These are phyloP conservation scores for Drosophila dunni DNA, from an alignment of 1,140 invertebrate species.

Conservation along the genomic window DNA sequence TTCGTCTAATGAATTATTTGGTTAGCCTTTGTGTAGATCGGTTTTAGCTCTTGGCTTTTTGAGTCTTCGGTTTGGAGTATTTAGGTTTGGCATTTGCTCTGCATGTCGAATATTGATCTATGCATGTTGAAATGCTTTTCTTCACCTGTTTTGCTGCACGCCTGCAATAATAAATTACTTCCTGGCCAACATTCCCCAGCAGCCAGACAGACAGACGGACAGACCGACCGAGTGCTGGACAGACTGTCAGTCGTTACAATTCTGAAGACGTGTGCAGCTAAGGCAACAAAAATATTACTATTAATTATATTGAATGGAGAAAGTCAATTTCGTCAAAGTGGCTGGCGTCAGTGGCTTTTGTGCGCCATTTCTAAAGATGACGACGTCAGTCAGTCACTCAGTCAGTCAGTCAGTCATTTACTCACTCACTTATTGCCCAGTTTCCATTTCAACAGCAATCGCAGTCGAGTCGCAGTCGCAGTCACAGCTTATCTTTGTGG, in stretches of 20 bases:
- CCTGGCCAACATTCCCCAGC: slow-evolving; percentile 52
- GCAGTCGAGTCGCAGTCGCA: slow-evolving; percentile 8
- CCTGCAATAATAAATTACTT: slow-evolving; percentile 80
- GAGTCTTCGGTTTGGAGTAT: too few species aligned
- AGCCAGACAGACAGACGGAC: slow-evolving; percentile 9
- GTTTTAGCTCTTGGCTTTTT: slow-evolving; percentile 30
- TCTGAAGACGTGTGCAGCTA: slow-evolving; percentile 64
- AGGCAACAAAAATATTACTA: slow-evolving; percentile 72
- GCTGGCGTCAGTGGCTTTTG: slow-evolving; percentile 60
- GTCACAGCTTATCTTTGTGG: slow-evolving; percentile 56
- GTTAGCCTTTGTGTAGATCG: slow-evolving; percentile 26
- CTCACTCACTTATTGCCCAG: slow-evolving; percentile 50
- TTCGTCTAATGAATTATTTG: slow-evolving; percentile 33
- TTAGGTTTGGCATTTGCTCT: slow-evolving; percentile 22
- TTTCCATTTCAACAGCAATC: slow-evolving; percentile 68
- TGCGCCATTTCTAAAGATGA: slow-evolving; percentile 75
- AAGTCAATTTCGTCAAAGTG: slow-evolving; percentile 80
- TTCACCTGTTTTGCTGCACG: slow-evolving; percentile 44
- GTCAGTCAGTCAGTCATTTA: slow-evolving; percentile 60
- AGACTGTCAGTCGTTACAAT: slow-evolving; percentile 57
- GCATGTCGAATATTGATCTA: slow-evolving; percentile 33
- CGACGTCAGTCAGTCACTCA: slow-evolving; percentile 43
- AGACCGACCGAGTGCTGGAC: background rate
- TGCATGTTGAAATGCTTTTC: slow-evolving; percentile 21
- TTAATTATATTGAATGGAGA: slow-evolving; percentile 83